Evolutionary conservation across 1,140 invertebrate genomes (phyloP), one percentile per base, ranked within the genome.

Genomic region (Meloidogyne floridensis): DNA sequence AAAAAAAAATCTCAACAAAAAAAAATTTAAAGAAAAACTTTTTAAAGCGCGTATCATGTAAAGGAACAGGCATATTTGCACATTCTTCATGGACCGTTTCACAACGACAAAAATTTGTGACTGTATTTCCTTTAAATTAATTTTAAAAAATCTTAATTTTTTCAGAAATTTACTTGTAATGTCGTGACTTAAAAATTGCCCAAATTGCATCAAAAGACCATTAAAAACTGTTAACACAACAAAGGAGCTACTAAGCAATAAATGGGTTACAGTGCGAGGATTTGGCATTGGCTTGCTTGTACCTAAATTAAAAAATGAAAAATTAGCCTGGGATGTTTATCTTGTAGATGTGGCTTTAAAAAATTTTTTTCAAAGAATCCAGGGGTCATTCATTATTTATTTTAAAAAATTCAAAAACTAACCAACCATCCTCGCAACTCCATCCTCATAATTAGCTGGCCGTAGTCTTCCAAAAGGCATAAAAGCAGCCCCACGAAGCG

Each of bases 171-270:
- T 32, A 70, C 83, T 59, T 11, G 85, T 80, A 11, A 86, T 54
- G 80, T 86, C 85, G 43, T 86, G 85, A 20, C 81, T 87, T 32
- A 86, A 69, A 72, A 86, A 85, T 59, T 86, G 85, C 3, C 83
- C 85, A 75, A 85, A 87, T 11, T 73, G 76, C 84, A 86, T 86
- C 20, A 86, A 51, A 10, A 87, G 51, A 10, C 71, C 72, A 75
- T 84, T 86, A 18, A 59, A 51, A 3, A 11, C 47, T 3, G 85
- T 80, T 56, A 79, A 56, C 4, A 47, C 43, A 65, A 79, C 51
- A 43, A 69, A 79, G 18, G 65, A 72, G 59, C 80, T 78, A 15
- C 59, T 80, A 2, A 86, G 65, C 43, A 86, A 51, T 11, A 85
- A 77, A 43, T 81, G 77, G 9, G 85, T 86, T 4, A 86, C 72